Evolutionary conservation across 1,140 invertebrate species (phyloP).

Genomic region (Drosophila kohkoa): DNA sequence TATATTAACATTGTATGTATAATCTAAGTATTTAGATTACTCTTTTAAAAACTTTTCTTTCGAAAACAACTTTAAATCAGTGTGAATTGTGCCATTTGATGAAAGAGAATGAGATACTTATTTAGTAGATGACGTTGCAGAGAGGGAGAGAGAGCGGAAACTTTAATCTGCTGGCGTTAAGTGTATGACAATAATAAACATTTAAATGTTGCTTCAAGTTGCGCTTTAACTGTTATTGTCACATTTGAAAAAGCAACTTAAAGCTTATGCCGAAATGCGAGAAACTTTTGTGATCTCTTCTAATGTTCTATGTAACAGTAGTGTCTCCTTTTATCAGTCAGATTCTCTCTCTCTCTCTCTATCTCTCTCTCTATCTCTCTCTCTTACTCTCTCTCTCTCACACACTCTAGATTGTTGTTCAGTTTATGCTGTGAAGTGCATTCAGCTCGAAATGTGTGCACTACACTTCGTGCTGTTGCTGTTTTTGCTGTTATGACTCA

Average conservation of each 20-base stretch:
- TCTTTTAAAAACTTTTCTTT: not conserved
- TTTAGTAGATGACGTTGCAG: no score
- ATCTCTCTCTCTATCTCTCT: not conserved
- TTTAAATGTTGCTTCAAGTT: conserved; percentile 14
- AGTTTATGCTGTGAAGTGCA: conserved; percentile 32
- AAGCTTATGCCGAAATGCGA: conserved; percentile 13
- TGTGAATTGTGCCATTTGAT: no score
- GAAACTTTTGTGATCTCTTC: conserved; percentile 15
- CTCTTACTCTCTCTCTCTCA: not conserved
- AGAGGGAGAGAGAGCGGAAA: not conserved
- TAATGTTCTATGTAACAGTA: conserved; percentile 2
- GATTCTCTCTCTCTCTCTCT: not conserved
- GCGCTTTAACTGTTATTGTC: conserved; percentile 11
- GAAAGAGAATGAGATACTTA: no score
- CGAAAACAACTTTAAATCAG: not conserved
- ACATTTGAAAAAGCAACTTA: not conserved
- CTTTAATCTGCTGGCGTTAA: not conserved
- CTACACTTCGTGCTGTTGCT: conserved; percentile 8
- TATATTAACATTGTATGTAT: no score
- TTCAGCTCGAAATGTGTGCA: conserved; percentile 29
- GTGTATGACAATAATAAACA: conserved; percentile 6
- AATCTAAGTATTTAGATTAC: no score
- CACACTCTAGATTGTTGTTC: not conserved
- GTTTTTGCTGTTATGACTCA: conserved; percentile 11
- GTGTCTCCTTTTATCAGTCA: not conserved